Percentiles rank a stretch among this genome's conserved stretches.
These are phyloP conservation scores for Drosophila prostipennis DNA, from an alignment of 2,888 invertebrate species.

Conservation along the genomic window DNA sequence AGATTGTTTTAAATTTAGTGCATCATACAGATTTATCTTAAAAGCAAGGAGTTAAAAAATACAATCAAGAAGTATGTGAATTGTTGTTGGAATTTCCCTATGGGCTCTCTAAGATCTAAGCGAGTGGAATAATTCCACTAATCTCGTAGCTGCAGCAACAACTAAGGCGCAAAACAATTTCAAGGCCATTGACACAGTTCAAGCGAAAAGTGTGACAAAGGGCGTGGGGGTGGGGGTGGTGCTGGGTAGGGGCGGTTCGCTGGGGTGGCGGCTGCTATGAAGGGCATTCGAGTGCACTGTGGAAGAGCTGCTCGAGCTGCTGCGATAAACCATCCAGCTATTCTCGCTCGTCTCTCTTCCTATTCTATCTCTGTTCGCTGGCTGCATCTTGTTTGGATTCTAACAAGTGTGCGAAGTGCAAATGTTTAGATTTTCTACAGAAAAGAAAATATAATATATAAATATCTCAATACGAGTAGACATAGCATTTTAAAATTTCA, in stretches of 20 bases:
- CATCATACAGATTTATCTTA: too few relatives aligned
- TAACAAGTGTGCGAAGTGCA: constrained; percentile 68
- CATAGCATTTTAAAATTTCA: background rate
- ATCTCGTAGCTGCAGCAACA: constrained; percentile 33
- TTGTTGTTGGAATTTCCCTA: constrained; percentile 57
- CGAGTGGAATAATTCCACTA: constrained; percentile 39
- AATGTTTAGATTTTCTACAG: constrained; percentile 71
- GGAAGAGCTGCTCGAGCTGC: constrained; percentile 55
- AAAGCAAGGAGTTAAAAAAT: background rate
- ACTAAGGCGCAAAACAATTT: constrained; percentile 74
- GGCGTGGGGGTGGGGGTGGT: background rate
- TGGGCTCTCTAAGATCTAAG: constrained; percentile 33
- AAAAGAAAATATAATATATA: constrained; percentile 21
- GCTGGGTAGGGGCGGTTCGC: background rate
- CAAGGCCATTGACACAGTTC: constrained; percentile 79
- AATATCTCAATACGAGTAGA: background rate
- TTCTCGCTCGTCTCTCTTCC: background rate
- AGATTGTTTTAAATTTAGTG: too few relatives aligned
- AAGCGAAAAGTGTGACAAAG: constrained; percentile 54
- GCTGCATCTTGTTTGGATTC: constrained; percentile 46
- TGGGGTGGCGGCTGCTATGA: constrained; percentile 34
- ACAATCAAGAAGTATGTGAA: constrained; percentile 2
- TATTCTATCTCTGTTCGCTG: constrained; percentile 12
- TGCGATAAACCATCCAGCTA: constrained; percentile 73
- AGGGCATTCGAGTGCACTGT: constrained; percentile 66